Conservation (phyloP, 2,797 vertebrate species). For the Streptopelia turtur region DNA sequence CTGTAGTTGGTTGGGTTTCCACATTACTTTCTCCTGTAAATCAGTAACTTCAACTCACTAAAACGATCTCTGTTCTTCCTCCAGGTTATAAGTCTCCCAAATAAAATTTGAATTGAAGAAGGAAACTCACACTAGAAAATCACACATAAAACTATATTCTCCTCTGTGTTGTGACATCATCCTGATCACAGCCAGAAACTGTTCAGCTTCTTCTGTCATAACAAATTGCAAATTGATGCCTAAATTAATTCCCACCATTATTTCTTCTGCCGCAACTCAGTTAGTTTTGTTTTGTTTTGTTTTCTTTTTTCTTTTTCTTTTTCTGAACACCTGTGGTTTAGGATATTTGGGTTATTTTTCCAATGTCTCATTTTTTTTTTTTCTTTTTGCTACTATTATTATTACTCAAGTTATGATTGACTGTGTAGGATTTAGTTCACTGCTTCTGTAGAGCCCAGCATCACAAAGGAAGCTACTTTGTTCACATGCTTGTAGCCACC, state of each 20-base stretch:
- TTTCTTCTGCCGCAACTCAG: constrained; percentile 6
- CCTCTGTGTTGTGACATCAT: constrained; percentile 32
- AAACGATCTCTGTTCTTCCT: constrained; percentile 8
- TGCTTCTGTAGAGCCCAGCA: background rate
- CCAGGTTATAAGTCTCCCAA: background rate
- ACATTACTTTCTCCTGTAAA: background rate
- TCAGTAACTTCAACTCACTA: background rate
- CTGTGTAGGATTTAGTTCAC: background rate
- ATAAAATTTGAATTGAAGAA: constrained; percentile 40
- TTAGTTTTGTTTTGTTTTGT: no score
- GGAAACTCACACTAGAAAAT: constrained; percentile 37
- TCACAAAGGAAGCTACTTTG: background rate
- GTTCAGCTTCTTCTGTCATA: constrained; percentile 35
- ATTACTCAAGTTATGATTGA: background rate
- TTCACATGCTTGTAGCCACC: background rate
- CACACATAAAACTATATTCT: constrained; percentile 38
- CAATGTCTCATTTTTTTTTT: background rate
- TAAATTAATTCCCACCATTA: constrained; percentile 48
- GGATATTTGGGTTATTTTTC: constrained; percentile 42
- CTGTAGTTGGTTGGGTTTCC: background rate
- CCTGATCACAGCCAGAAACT: background rate
- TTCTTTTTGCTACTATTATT: background rate
- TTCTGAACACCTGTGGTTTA: constrained; percentile 42
- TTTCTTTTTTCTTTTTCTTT: constrained; percentile 5
- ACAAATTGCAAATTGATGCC: constrained; percentile 32